These are phyloP conservation scores for Mesaphorura yosii DNA, from an alignment of 1,140 invertebrate species.

Conservation along the genomic window DNA sequence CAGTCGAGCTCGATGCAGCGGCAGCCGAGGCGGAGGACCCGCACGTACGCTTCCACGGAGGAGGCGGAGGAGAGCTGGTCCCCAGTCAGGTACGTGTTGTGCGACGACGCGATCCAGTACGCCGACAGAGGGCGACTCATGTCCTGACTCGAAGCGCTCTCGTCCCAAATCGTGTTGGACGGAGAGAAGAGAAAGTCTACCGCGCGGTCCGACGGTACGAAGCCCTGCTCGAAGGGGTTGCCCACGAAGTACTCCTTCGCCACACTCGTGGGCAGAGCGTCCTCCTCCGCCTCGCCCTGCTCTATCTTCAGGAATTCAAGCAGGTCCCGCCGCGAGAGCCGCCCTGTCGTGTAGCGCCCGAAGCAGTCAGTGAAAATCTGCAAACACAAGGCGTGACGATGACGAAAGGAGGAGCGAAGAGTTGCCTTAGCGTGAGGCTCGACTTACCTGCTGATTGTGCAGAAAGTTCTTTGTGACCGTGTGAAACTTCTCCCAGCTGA, in stretches of 20 bases:
- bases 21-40: conserved; percentile 74
- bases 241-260: conserved; percentile 42
- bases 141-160: conserved; percentile 67
- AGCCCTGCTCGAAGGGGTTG: background rate
- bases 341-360: conserved; percentile 49
- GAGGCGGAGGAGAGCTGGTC: conserved; percentile 95
- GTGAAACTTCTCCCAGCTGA: conserved; percentile 83
- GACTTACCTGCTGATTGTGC: conserved; percentile 12
- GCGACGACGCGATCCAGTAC: conserved; percentile 96
- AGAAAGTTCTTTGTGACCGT: conserved; percentile 39
- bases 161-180: conserved; percentile 83
- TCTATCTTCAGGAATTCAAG: conserved; percentile 66
- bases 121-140: conserved; percentile 82
- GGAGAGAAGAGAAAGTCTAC: conserved; percentile 86
- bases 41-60: conserved; percentile 81
- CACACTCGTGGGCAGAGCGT: conserved; percentile 24
- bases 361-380: conserved; percentile 36
- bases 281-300: conserved; percentile 61
- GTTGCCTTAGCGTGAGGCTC: background rate
- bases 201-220: background rate
- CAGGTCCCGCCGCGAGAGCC: conserved; percentile 61
- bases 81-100: conserved; percentile 96
- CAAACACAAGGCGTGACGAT: background rate
- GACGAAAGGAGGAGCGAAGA: background rate
- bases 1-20: conserved; percentile 80